Conservation (phyloP, 2,797 vertebrate species). For the Paramormyrops hopkinsi region DNA sequence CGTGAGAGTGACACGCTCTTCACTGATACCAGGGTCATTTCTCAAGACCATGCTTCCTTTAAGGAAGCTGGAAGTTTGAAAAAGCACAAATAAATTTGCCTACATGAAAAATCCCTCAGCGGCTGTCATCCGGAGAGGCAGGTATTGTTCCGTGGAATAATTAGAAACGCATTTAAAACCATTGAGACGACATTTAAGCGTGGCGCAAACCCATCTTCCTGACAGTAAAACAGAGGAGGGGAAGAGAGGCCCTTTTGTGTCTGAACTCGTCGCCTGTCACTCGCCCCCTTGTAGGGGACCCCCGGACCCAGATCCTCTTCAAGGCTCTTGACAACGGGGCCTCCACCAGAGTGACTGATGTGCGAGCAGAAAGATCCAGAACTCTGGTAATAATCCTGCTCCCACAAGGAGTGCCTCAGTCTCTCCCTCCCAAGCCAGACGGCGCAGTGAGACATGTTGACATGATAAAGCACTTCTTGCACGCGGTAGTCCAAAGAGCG, state of each 20-base stretch:
- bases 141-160: neutral
- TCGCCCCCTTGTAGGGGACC: constrained; percentile 1
- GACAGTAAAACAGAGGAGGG: neutral
- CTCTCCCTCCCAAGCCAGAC: neutral
- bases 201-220: neutral
- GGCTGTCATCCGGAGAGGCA: neutral
- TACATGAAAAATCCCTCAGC: neutral
- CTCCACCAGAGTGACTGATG: neutral
- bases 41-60: neutral
- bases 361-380: neutral
- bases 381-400: neutral
- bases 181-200: neutral
- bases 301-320: neutral
- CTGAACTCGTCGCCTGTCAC: neutral
- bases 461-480: constrained; percentile 5
- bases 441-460: neutral
- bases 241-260: neutral
- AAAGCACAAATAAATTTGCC: neutral
- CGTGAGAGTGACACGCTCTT: neutral
- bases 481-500: neutral
- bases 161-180: neutral
- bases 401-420: neutral
- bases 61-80: neutral
- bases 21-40: neutral
- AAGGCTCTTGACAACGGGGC: neutral